Percentiles rank a stretch among this genome's conserved stretches.
phyloP scores from a whole-genome alignment of 2,888 invertebrate species.

The Notodonta ziczac region DNA sequence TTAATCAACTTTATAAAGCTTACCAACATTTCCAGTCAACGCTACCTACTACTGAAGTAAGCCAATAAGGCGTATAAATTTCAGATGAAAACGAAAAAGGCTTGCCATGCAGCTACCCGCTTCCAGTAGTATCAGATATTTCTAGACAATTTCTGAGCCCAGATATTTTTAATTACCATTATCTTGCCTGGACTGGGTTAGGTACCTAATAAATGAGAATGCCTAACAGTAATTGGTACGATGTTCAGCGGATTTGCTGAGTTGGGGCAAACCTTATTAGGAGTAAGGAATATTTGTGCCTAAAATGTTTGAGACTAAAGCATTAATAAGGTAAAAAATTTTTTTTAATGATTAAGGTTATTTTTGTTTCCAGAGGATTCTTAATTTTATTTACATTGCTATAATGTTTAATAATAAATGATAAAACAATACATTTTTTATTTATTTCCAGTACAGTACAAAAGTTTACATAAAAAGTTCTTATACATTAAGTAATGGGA shows the following conservation, averaged over 20 bases:
- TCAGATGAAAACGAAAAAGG: not conserved
- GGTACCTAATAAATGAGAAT: not conserved
- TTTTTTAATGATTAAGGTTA: too few species aligned
- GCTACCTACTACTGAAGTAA: not conserved
- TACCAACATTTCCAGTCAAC: not conserved
- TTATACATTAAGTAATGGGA: too few species aligned
- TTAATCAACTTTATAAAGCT: too few species aligned
- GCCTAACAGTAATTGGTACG: not conserved
- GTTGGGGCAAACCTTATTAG: not conserved
- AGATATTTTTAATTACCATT: constrained; percentile 8
- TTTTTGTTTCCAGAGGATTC: too few species aligned
- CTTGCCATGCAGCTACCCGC: not conserved
- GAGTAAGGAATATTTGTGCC: not conserved
- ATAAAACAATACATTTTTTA: too few species aligned
- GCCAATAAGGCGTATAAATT: not conserved
- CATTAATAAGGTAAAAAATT: too few species aligned
- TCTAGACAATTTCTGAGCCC: not conserved
- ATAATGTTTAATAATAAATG: too few species aligned
- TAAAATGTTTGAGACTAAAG: not conserved
- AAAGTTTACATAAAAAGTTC: too few species aligned
- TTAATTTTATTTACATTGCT: too few species aligned
- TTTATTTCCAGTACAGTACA: too few species aligned
- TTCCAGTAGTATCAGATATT: not conserved
- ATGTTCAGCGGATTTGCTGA: not conserved
- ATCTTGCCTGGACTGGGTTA: constrained; percentile 1